phyloP scores from a whole-genome alignment of 2,113 vertebrate genomes.

The Oncorhynchus nerka region DNA sequence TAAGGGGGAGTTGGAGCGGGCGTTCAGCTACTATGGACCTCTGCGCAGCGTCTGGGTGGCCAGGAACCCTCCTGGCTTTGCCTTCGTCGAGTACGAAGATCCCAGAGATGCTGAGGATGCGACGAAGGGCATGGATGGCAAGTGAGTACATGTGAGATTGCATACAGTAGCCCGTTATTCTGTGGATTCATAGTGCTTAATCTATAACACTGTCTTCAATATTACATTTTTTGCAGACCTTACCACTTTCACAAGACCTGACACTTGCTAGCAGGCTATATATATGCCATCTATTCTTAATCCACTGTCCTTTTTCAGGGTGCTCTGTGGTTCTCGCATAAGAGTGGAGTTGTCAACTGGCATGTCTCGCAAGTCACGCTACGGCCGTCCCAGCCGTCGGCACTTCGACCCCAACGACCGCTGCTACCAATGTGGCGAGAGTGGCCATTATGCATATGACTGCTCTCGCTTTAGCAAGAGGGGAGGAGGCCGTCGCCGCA shows the following conservation, averaged over 20 bases:
- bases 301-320: conserved; percentile 34
- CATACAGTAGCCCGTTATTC: conserved; percentile 11
- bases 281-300: neutral
- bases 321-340: conserved; percentile 61
- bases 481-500: conserved; percentile 47
- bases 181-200: conserved; percentile 18
- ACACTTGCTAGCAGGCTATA: neutral
- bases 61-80: conserved; percentile 63
- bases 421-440: conserved; percentile 65
- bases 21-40: conserved; percentile 66
- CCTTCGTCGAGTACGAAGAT: conserved; percentile 66
- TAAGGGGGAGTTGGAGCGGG: conserved; percentile 62
- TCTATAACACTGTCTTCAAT: neutral
- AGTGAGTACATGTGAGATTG: conserved; percentile 47
- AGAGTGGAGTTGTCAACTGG: conserved; percentile 64
- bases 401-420: conserved; percentile 66
- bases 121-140: conserved; percentile 66
- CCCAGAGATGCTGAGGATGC: conserved; percentile 62
- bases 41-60: conserved; percentile 65
- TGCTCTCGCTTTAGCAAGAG: conserved; percentile 64
- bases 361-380: conserved; percentile 63
- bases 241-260: neutral
- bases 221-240: neutral
- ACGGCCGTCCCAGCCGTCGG: conserved; percentile 59
- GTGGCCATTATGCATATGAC: conserved; percentile 66